Evolutionary conservation across 2,888 invertebrate species (phyloP).

Genomic region (Ophion slaviceki): DNA sequence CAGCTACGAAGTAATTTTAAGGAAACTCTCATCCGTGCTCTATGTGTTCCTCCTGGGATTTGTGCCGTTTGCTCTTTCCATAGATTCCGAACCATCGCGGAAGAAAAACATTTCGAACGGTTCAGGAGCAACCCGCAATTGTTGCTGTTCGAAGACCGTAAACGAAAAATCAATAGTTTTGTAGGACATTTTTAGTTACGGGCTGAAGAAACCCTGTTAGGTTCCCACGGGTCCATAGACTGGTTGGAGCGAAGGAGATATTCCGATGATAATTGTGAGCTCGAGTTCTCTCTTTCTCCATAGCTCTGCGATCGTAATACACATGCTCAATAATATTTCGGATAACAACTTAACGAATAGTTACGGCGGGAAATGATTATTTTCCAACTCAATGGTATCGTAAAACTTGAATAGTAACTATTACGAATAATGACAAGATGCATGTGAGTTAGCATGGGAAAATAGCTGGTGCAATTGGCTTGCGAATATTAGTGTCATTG

Average conservation of each 20-base stretch:
- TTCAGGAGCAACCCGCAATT: background rate
- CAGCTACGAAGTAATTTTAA: conserved; percentile 57
- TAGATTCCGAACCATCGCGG: background rate
- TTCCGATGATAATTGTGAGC: background rate
- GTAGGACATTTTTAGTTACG: background rate
- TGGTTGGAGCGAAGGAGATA: background rate
- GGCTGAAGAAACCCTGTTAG: background rate
- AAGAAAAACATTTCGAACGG: background rate
- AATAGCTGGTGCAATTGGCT: background rate
- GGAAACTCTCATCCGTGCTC: conserved; percentile 38
- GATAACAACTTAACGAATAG: background rate
- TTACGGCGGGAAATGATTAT: background rate
- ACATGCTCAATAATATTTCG: background rate
- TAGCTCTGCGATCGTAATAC: background rate
- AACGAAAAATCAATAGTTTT: background rate
- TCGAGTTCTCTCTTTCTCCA: background rate
- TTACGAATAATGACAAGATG: background rate
- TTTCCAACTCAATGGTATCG: conserved; percentile 3
- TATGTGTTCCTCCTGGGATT: conserved; percentile 2
- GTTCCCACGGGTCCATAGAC: background rate
- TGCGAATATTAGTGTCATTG: background rate
- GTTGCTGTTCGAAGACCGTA: background rate
- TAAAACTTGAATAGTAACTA: conserved; percentile 21
- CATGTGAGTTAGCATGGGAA: background rate
- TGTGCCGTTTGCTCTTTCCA: conserved; percentile 7